Conservation (phyloP, 1,140 invertebrate species). For the Charaxes varanes region DNA sequence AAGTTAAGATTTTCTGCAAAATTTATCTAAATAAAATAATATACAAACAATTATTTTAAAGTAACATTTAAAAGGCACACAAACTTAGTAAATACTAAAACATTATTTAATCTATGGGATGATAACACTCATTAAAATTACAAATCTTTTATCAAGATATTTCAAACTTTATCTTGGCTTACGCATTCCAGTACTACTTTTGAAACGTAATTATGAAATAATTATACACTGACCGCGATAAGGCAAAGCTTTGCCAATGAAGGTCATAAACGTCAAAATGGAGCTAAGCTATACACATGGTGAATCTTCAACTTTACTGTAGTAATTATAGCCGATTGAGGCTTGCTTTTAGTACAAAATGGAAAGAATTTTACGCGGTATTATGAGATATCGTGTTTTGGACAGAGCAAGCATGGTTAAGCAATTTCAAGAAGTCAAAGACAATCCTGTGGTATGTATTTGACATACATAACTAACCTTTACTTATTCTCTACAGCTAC, state of each 20-base stretch:
- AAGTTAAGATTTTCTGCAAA: neutral
- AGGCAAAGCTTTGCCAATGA: conserved; percentile 51
- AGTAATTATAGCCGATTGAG: conserved; percentile 12
- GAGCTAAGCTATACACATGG: conserved; percentile 28
- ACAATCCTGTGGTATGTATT: conserved; percentile 89
- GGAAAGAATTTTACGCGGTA: conserved; percentile 90
- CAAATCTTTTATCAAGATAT: too few species aligned
- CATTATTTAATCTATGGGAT: too few species aligned
- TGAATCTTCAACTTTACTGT: conserved; percentile 15
- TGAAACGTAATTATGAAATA: neutral
- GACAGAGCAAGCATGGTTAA: conserved; percentile 90
- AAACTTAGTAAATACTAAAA: too few species aligned
- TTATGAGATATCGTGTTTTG: conserved; percentile 89
- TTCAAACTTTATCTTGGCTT: conserved; percentile 1
- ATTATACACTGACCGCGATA: conserved; percentile 38
- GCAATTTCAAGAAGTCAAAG: conserved; percentile 90
- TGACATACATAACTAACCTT: conserved; percentile 25
- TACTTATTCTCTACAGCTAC: neutral
- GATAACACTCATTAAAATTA: too few species aligned
- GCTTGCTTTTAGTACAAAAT: conserved; percentile 66
- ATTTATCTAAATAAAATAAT: too few species aligned
- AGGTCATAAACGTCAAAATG: conserved; percentile 64
- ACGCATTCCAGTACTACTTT: conserved; percentile 10
- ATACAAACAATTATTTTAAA: too few species aligned
- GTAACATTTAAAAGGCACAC: too few species aligned